phyloP scores from a whole-genome alignment of 2,113 vertebrate species.

The Morone saxatilis region DNA sequence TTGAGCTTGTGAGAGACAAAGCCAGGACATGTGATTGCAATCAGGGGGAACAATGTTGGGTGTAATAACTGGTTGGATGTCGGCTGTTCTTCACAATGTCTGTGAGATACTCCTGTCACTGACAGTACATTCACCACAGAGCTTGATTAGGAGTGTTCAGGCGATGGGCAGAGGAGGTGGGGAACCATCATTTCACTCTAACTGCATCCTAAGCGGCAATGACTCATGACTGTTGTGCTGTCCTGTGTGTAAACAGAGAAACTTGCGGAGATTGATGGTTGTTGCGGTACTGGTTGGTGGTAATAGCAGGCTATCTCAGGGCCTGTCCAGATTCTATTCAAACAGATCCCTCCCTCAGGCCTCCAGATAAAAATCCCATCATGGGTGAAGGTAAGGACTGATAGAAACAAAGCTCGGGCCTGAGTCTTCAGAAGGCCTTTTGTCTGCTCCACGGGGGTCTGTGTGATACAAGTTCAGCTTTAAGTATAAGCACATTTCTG shows the following conservation, averaged over 20 bases:
- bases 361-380: constrained; percentile 80
- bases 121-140: constrained; percentile 36
- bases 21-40: constrained; percentile 74
- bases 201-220: constrained; percentile 61
- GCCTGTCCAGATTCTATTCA: constrained; percentile 73
- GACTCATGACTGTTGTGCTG: constrained; percentile 63
- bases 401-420: constrained; percentile 61
- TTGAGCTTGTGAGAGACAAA: constrained; percentile 53
- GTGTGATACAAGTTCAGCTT: constrained; percentile 45
- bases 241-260: constrained; percentile 68
- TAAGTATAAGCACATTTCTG: constrained; percentile 52
- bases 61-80: constrained; percentile 70
- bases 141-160: constrained; percentile 63
- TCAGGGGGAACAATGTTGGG: constrained; percentile 61
- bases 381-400: constrained; percentile 67
- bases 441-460: constrained; percentile 29
- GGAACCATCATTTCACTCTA: constrained; percentile 56
- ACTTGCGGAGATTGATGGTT: constrained; percentile 73
- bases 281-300: constrained; percentile 56
- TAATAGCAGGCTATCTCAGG: constrained; percentile 77
- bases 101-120: constrained; percentile 32
- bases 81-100: constrained; percentile 37
- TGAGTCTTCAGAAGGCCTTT: constrained; percentile 36
- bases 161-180: constrained; percentile 27
- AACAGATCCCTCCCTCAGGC: constrained; percentile 77